A percentile compares a stretch with the other conserved stretches of the same genome.
Conservation (phyloP, 2,888 invertebrate genomes). For the Punctoribates punctum region DNA sequence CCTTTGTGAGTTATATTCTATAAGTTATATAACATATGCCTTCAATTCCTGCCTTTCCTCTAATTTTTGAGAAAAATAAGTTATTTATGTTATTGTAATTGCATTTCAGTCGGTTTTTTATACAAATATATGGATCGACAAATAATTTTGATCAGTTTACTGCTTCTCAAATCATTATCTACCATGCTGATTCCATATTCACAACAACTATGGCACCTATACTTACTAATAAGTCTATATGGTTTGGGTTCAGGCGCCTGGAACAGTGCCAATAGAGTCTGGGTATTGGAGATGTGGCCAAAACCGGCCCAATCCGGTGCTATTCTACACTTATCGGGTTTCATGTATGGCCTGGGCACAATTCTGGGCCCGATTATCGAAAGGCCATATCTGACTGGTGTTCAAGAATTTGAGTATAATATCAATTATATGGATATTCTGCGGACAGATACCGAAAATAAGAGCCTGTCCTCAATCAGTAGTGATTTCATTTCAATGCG, state of each 20-base stretch:
- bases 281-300: neutral
- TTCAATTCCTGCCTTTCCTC: neutral
- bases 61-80: neutral
- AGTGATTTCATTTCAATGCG: neutral
- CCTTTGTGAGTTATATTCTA: neutral
- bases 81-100: neutral
- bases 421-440: neutral
- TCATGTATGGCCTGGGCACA: slow-evolving; percentile 8
- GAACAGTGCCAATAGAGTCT: neutral
- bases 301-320: neutral
- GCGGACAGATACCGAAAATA: neutral
- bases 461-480: neutral
- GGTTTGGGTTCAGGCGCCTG: neutral
- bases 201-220: neutral
- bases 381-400: neutral
- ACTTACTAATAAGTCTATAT: neutral
- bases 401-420: neutral
- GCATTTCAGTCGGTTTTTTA: slow-evolving; percentile 7
- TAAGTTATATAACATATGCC: too few relatives aligned
- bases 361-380: neutral
- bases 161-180: neutral
- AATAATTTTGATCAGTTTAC: neutral
- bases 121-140: slow-evolving; percentile 13
- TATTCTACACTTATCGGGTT: neutral
- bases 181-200: neutral